Base-by-base conservation (phyloP, 35 echinoderm and acorn worm species). In the Strongylocentrotus purpuratus region DNA sequence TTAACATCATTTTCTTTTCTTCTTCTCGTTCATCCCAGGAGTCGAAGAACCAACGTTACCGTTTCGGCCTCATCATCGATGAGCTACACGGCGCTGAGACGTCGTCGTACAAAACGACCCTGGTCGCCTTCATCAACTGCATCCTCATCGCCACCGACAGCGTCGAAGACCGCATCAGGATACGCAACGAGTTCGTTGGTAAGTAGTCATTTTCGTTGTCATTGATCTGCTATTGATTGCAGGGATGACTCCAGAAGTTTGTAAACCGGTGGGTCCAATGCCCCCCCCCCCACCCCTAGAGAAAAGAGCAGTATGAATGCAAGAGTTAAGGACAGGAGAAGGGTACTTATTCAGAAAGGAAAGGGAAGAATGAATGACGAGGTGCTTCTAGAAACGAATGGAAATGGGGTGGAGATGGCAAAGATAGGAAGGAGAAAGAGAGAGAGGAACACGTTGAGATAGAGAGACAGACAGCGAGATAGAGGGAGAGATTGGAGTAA, bases 51-150 rank as follows among this genome's bases (percentile, higher is more conserved):
- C 94, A 98, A 41, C 96, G 96, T 45, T 97, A 98, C 70, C 97
- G 98, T 35, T 99, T 99, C 58, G 95, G 96, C 93, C 95, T 99
- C 32, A 98, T 99, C 94, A 52, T 99, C 8, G 96, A 97, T 46
- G 98, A 99, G 86, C 86, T 99, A 47, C 50, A 96, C 11, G 71
- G 92, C 22, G 97, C 98, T 5, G 96, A 98, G 48, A 94, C 95
- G 33, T 59, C 93, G 9, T 65, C 94, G 10, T 99, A 99, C 87
- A 98, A 99, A 87, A 98, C 97, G 5, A 97, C 94, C 20, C 45
- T 99, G 17, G 94, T 99, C 22, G 97, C 98, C 4, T 99, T 99
- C 61, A 98, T 98, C 91, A 99, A 99, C 95, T 96, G 97, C 35
- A 95, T 99, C 48, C 95, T 99, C 7, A 90, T 96, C 4, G 96